These are phyloP conservation scores for Melanargia galathea DNA, from an alignment of 2,888 invertebrate genomes.

Conservation along the genomic window DNA sequence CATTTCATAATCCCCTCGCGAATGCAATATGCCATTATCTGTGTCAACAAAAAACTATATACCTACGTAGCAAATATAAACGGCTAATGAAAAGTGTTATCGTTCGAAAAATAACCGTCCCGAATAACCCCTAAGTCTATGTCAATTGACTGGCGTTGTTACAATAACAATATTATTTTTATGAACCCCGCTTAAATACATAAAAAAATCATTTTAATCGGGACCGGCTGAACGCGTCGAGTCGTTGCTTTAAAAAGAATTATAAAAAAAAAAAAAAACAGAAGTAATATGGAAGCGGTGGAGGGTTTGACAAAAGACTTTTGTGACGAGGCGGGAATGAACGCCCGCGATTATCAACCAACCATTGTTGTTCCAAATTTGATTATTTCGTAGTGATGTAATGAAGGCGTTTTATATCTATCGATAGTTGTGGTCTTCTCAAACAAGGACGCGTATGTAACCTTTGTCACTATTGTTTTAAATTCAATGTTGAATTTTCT, in stretches of 20 bases:
- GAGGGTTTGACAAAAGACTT: slow-evolving; percentile 65
- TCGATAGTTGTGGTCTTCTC: slow-evolving; percentile 24
- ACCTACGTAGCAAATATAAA: slow-evolving; percentile 48
- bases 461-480: too few relatives aligned
- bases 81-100: slow-evolving; percentile 56
- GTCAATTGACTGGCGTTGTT: slow-evolving; percentile 55
- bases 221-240: slow-evolving; percentile 43
- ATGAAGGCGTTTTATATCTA: slow-evolving; percentile 43
- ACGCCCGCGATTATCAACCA: slow-evolving; percentile 72
- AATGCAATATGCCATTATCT: slow-evolving; percentile 65
- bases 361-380: slow-evolving; percentile 74
- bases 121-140: slow-evolving; percentile 44
- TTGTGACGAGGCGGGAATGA: slow-evolving; percentile 60
- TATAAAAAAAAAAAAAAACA: slow-evolving; percentile 44
- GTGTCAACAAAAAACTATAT: slow-evolving; percentile 66
- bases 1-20: slow-evolving; percentile 44
- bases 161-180: slow-evolving; percentile 71
- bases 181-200: slow-evolving; percentile 58
- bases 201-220: slow-evolving; percentile 68
- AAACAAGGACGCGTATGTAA: too few relatives aligned
- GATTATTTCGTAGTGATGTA: slow-evolving; percentile 67
- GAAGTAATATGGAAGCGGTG: slow-evolving; percentile 54
- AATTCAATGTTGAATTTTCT: too few relatives aligned
- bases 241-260: slow-evolving; percentile 39
- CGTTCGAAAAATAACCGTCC: slow-evolving; percentile 57